Evolutionary conservation across 1,140 invertebrate species (phyloP).

Genomic region (Drosophila pseudoananassae): DNA sequence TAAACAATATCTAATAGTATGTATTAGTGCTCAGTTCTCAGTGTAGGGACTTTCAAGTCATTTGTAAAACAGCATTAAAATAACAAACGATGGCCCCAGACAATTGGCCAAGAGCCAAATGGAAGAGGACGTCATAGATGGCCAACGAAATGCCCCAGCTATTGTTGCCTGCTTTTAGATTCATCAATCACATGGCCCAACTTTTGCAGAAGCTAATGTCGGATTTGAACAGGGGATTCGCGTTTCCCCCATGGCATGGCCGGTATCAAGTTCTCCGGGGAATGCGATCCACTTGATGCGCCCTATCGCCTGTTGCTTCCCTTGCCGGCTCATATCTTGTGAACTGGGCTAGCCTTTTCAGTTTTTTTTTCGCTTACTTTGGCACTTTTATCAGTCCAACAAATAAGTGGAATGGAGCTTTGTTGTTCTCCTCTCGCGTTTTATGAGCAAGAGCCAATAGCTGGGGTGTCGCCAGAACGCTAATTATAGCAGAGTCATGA

Average conservation of each 20-base stretch:
- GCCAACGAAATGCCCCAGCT: constrained; percentile 2
- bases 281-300: constrained; percentile 30
- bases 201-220: constrained; percentile 5
- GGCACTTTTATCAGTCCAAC: constrained; percentile 37
- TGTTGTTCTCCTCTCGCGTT: constrained; percentile 11
- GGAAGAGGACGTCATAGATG: constrained; percentile 21
- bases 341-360: constrained; percentile 15
- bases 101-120: constrained; percentile 42
- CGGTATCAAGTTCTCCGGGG: constrained; percentile 20
- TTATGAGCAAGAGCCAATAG: constrained; percentile 22
- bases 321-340: constrained; percentile 16
- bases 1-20: neutral
- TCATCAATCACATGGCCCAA: constrained; percentile 21
- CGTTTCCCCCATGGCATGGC: neutral
- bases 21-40: neutral
- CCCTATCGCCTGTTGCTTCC: constrained; percentile 40
- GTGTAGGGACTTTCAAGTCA: constrained; percentile 23
- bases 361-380: constrained; percentile 15
- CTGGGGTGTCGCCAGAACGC: constrained; percentile 20
- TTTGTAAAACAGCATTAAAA: constrained; percentile 41
- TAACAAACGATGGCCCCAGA: constrained; percentile 21
- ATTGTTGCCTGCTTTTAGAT: constrained; percentile 3
- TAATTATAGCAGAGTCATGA: constrained; percentile 41
- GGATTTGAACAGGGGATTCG: neutral
- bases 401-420: constrained; percentile 14